Base-by-base conservation (phyloP, 2,113 vertebrate genomes). In the Chlorodrepanis virens region DNA sequence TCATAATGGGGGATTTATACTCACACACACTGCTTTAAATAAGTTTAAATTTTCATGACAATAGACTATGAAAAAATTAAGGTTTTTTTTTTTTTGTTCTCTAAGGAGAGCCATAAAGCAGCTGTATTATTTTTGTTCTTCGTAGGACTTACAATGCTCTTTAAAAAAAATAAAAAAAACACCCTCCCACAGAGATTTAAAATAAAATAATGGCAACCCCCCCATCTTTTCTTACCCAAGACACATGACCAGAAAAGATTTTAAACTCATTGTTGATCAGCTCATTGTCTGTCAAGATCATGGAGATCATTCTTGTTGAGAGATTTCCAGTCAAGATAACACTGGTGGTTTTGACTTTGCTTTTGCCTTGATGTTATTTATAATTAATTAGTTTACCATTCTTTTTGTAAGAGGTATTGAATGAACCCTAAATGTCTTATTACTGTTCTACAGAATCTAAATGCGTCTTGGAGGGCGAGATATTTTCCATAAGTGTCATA, bases 21-120 rank as follows among this genome's bases (percentile, higher is more conserved):
- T 95, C 65, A n/a, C 40, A 72, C 28, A 80, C 24, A 11, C 14
- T 17, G 33, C 91, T 94, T 96, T 87, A 94, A 96, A 89, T 93
- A 92, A 91, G 44, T 63, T 68, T 6, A 10, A 33, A 95, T 96
- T 92, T 95, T 93, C 90, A 95, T 94, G 45, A 96, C 76, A 95
- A 94, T 91, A 59, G 89, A 6, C 64, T 54, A 1, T 42, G 44
- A 89, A 59, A 78, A 83, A 94, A 83, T 37, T n/a, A 57, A 54
- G 57, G 10, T 1, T 33, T 50, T 53, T 35, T 53, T 53, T 45
- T 47, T 77, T 69, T 25, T 69, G 12, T 63, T 85, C 69, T 42
- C 29, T 42, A 65, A 86, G 68, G 60, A 71, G 82, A 82, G 7
- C 13, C 25, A 88, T 54, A 79, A 76, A 87, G 49, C 29, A 79